Conservation (phyloP, 2,797 vertebrate species). For the Ispidina picta region DNA sequence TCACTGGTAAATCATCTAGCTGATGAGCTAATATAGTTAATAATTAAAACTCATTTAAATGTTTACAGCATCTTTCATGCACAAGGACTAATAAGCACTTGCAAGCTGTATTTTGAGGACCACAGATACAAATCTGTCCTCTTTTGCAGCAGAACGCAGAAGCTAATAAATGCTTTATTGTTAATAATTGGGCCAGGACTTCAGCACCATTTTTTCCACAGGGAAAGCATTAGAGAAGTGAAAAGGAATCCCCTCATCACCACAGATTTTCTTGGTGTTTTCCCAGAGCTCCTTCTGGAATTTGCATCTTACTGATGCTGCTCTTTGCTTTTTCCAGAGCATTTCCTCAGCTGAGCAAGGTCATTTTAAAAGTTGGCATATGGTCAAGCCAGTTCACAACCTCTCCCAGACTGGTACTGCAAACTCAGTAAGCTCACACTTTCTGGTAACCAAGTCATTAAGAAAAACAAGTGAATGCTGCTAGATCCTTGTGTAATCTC, state of each 20-base stretch:
- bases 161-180: constrained; percentile 9
- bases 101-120: constrained; percentile 25
- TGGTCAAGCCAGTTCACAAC: neutral
- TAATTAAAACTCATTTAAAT: constrained; percentile 66
- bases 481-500: neutral
- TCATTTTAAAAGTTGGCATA: neutral
- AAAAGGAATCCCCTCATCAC: neutral
- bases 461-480: neutral
- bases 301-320: neutral
- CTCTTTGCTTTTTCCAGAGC: neutral
- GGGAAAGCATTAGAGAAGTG: rapidly evolving
- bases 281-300: neutral
- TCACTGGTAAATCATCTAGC: constrained; percentile 54
- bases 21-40: constrained; percentile 59
- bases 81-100: constrained; percentile 6
- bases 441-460: neutral
- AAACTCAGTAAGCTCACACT: neutral
- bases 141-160: neutral
- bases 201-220: neutral
- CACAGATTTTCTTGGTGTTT: neutral
- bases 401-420: neutral
- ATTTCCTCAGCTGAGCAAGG: neutral
- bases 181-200: neutral
- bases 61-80: constrained; percentile 21
- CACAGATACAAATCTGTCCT: constrained; percentile 10